Evolutionary conservation across 2,797 vertebrate genomes (phyloP).

Genomic region (Spinibarbus caldwelli): DNA sequence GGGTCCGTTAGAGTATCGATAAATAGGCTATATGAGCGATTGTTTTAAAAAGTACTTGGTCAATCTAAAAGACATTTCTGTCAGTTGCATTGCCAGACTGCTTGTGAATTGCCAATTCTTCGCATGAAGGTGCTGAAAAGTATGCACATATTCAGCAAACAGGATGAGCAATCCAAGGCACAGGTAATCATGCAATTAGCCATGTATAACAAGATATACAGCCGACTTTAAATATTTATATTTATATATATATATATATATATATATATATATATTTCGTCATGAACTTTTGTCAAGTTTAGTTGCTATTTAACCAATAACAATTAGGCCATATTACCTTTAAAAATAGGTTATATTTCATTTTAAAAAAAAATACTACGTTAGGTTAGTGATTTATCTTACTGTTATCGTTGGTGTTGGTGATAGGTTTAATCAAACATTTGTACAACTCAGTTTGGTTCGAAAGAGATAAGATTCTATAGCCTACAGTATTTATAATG

Average conservation of each 20-base stretch:
- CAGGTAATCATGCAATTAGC: background rate
- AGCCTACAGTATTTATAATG: background rate
- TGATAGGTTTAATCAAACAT: too few species aligned
- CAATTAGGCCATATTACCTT: too few species aligned
- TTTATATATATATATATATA: background rate
- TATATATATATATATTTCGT: background rate
- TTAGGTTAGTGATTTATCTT: background rate
- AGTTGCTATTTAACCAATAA: too few species aligned
- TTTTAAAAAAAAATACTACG: too few species aligned
- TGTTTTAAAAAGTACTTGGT: background rate
- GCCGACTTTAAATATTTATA: background rate
- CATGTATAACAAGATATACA: background rate
- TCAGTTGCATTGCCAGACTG: background rate
- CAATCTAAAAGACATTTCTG: background rate
- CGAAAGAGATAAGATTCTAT: too few species aligned
- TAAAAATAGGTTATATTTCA: too few species aligned
- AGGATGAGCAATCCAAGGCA: conserved; percentile 1
- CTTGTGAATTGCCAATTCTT: background rate
- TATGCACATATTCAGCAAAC: background rate
- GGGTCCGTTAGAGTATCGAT: background rate
- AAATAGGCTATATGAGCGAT: background rate
- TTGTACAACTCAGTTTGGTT: too few species aligned
- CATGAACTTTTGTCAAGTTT: too few species aligned
- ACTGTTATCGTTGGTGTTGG: too few species aligned
- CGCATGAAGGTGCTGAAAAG: background rate